Percentiles rank a stretch among this genome's conserved stretches.
Conservation (phyloP, 2,797 vertebrate genomes). For the Premnoplex brunnescens region DNA sequence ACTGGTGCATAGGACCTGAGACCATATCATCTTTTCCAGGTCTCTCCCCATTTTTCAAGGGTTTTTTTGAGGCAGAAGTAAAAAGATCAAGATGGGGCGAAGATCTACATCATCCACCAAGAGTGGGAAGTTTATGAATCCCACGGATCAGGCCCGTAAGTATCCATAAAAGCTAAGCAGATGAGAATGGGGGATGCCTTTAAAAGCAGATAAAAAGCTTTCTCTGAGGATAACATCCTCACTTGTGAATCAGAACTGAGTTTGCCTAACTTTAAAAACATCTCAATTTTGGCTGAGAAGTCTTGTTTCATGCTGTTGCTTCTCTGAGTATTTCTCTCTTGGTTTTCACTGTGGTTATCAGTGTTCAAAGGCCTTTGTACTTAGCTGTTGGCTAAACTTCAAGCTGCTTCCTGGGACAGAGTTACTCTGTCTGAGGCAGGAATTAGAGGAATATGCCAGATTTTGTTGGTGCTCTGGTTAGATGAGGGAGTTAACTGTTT, state of each 20-base stretch:
- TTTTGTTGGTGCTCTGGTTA: not conserved
- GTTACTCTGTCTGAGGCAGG: not conserved
- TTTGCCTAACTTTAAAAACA: not conserved
- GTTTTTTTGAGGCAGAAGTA: not conserved
- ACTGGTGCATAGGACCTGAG: not conserved
- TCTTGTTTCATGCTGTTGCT: not conserved
- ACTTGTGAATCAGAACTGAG: not conserved
- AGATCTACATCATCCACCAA: constrained; percentile 99
- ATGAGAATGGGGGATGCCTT: not conserved
- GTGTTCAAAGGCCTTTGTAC: not conserved
- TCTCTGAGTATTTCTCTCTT: not conserved
- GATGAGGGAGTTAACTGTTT: not conserved
- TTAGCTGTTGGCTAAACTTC: not conserved
- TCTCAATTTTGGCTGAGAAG: not conserved
- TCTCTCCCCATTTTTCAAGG: not conserved
- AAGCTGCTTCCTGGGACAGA: not conserved
- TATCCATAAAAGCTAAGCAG: not conserved
- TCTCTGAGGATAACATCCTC: not conserved
- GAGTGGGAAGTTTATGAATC: constrained; percentile 99
- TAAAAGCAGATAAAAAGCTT: not conserved
- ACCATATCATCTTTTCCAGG: constrained; percentile 26
- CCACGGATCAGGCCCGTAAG: constrained; percentile 97
- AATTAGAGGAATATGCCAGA: not conserved
- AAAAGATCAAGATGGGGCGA: constrained; percentile 86
- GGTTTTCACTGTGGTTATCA: not conserved